Base-by-base conservation (phyloP, 2,888 invertebrate species). In the Poecilobothrus nobilitatus region DNA sequence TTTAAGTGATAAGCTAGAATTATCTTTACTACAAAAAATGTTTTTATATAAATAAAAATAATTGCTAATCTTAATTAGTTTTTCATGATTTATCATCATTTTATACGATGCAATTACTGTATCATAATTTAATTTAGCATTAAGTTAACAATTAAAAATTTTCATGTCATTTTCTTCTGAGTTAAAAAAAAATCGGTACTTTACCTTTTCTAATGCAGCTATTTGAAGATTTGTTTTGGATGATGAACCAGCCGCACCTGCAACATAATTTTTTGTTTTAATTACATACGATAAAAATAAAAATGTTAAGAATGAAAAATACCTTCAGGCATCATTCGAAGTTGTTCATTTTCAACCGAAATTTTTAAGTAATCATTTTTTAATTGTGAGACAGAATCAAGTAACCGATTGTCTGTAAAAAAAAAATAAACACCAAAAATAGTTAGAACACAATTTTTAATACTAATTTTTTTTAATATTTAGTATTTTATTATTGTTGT, bases 361-460 rank as follows among this genome's bases (percentile, higher is more conserved):
- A 95, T 83, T 74, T 94, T 92, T 34, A 94, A 84, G 80, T 95
- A 95, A 82, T 95, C 93, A 74, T 88, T 85, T 77, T 91, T 89
- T 69, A 95, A 81, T 64, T 89, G 87, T 75, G 91, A 91, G 27
- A 91, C 88, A 81, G 86, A 89, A 78, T 96, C 95, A 81, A 94
- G 91, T 66, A 95, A 83, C 74, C 91, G 88, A 81, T 92, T 94
- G 82, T 95, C 95, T 95, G 83, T 70, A 86, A 72, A 21, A 62
- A 85, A 73, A 34, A 22, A 21, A 21, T 61, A n/a, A 8, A 61
- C n/a, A 61, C 5, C 5, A 61, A 61, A n/a, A n/a, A n/a, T n/a
- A 27, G 27, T 27, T 20, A 62, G 1, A 9, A 18, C 5, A 20
- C n/a, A 62, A 62, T 7, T 12, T 20, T 62, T 18, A 62, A 20